phyloP scores from a whole-genome alignment of 2,888 invertebrate species.

The Clitarchus hookeri region DNA sequence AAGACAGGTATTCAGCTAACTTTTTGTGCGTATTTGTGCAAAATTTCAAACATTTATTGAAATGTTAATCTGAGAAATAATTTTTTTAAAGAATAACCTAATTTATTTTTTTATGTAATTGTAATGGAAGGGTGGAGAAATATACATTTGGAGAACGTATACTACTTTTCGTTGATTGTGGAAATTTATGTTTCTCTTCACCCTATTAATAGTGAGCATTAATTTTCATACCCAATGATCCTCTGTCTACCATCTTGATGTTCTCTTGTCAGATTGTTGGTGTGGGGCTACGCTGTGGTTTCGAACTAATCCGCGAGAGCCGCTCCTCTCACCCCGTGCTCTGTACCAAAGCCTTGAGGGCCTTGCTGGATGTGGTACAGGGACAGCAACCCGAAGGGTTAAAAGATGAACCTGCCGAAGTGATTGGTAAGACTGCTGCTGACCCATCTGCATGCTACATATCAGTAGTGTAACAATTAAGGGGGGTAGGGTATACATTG shows the following conservation, averaged over 20 bases:
- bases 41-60: no score
- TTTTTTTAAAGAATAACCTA: no score
- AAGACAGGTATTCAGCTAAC: no score
- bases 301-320: slow-evolving; percentile 89
- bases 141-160: no score
- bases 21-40: no score
- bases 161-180: no score
- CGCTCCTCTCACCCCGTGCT: slow-evolving; percentile 79
- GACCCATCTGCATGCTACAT: no score
- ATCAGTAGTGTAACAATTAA: no score
- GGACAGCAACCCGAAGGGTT: slow-evolving; percentile 87
- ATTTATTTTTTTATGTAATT: no score
- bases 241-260: slow-evolving; percentile 29
- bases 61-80: no score
- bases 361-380: slow-evolving; percentile 89
- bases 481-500: no score
- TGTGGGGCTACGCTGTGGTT: slow-evolving; percentile 82
- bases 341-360: slow-evolving; percentile 85
- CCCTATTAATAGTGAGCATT: neutral
- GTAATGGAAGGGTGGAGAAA: no score
- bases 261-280: slow-evolving; percentile 69
- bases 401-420: slow-evolving; percentile 77
- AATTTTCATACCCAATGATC: neutral
- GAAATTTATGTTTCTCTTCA: neutral
- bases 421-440: slow-evolving; percentile 60